Evolutionary conservation across 2,888 invertebrate species (phyloP), one percentile per base, ranked within the genome.

Genomic region (Synergus umbraculus): DNA sequence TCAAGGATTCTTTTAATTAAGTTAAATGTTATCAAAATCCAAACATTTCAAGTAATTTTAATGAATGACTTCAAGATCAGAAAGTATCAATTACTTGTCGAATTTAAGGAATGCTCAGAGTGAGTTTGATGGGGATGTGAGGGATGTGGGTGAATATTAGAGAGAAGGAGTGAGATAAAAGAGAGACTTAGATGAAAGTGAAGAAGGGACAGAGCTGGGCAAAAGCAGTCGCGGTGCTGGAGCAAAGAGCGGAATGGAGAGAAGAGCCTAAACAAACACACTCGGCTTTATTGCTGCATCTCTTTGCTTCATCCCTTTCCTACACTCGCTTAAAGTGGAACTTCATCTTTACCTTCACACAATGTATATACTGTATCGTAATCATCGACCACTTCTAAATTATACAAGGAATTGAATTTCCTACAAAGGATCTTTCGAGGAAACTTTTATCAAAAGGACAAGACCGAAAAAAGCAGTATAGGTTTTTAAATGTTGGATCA

Each of bases 231-330:
- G 69, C 46, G 46, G 49, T 54, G 78, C 77, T 80, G 76, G 80
- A 82, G 83, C 79, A 84, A 81, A 82, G 79, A 81, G 80, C 81
- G 85, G 86, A 86, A 85, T 83, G 85, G 85, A 89, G 87, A 87
- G 87, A 89, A 90, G 90, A 90, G 89, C 90, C 90, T 91, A 90
- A 91, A 89, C 88, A 91, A 91, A 91, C 90, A 90, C 87, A 88
- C 90, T 91, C 88, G 90, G 87, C 89, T 91, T 91, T 91, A 91
- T 91, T 91, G 90, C 89, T 87, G 88, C 86, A 87, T 85, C 89
- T 83, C 83, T 87, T 87, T 84, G 85, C 84, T 80, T 78, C 81
- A 81, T 85, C 85, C 86, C 83, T 85, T 81, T 80, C 81, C 81
- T 79, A 83, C 83, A 83, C 82, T 81, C 84, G 81, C 84, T 79